These are phyloP conservation scores for Tonatia bakeri DNA, from an alignment of 2,113 vertebrate genomes.

Conservation along the genomic window DNA sequence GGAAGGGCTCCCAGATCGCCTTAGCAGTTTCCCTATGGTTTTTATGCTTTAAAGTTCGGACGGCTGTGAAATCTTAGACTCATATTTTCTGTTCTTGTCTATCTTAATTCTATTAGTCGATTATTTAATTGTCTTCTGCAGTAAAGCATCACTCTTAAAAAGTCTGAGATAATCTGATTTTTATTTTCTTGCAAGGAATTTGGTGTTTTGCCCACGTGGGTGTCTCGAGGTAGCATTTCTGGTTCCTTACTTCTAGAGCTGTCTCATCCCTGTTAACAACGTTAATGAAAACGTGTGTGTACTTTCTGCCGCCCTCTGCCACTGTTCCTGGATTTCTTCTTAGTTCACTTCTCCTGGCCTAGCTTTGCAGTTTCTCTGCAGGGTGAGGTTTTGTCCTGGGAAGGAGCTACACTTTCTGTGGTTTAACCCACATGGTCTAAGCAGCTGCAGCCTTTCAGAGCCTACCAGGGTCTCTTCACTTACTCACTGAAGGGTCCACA, in stretches of 20 bases:
- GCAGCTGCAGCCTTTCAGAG: not conserved
- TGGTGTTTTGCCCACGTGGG: not conserved
- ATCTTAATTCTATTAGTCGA: not conserved
- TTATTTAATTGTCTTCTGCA: not conserved
- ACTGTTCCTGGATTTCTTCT: not conserved
- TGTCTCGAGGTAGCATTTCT: not conserved
- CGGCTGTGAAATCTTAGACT: not conserved
- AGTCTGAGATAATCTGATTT: not conserved
- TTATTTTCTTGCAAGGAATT: not conserved
- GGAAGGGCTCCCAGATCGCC: not conserved
- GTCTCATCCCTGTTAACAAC: not conserved
- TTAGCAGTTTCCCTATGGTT: not conserved
- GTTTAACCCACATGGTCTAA: not conserved
- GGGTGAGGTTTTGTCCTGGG: slow-evolving; percentile 23
- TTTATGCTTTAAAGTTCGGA: slow-evolving; percentile 19
- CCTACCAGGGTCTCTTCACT: not conserved
- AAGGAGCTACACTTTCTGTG: not conserved
- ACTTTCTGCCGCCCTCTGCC: not conserved
- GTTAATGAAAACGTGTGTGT: not conserved
- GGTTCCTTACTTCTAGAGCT: not conserved
- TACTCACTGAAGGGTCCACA: not conserved
- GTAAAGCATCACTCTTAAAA: not conserved
- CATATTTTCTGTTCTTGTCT: not conserved
- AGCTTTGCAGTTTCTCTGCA: slow-evolving; percentile 2
- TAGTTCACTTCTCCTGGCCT: not conserved